phyloP scores from a whole-genome alignment of 2,797 vertebrate genomes.

The Hylomyscus alleni region DNA sequence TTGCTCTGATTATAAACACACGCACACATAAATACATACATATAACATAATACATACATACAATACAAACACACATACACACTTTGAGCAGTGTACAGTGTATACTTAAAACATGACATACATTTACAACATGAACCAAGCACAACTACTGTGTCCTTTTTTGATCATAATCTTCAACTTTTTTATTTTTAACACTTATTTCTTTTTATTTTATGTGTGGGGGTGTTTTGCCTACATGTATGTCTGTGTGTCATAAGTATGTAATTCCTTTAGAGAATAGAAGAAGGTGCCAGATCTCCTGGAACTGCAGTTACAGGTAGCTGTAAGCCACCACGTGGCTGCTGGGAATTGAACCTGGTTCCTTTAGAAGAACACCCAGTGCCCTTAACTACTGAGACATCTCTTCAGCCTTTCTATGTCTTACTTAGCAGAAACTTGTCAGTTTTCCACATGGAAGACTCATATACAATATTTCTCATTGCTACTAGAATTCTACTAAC shows the following conservation, averaged over 20 bases:
- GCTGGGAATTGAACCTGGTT: not conserved
- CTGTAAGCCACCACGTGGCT: not conserved
- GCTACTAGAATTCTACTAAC: not conserved
- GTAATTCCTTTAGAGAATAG: not conserved
- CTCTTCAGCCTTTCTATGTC: not conserved
- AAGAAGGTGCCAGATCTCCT: not conserved
- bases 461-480: conserved; percentile 32
- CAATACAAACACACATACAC: not conserved
- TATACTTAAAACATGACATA: not conserved
- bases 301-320: not conserved
- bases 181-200: not conserved
- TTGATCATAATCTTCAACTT: not conserved
- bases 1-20: not conserved
- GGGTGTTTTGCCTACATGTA: not conserved
- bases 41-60: not conserved
- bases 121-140: conserved; percentile 40
- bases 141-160: not conserved
- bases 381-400: not conserved
- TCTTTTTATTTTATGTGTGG: not conserved
- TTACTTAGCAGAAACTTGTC: not conserved
- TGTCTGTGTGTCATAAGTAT: too few relatives aligned
- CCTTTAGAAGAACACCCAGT: too few relatives aligned
- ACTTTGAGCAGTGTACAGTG: not conserved
- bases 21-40: not conserved
- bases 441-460: not conserved